Percentiles rank a stretch among this genome's conserved stretches.
Conservation (phyloP, 2,113 vertebrate species). For the Rhodinocichla rosea region DNA sequence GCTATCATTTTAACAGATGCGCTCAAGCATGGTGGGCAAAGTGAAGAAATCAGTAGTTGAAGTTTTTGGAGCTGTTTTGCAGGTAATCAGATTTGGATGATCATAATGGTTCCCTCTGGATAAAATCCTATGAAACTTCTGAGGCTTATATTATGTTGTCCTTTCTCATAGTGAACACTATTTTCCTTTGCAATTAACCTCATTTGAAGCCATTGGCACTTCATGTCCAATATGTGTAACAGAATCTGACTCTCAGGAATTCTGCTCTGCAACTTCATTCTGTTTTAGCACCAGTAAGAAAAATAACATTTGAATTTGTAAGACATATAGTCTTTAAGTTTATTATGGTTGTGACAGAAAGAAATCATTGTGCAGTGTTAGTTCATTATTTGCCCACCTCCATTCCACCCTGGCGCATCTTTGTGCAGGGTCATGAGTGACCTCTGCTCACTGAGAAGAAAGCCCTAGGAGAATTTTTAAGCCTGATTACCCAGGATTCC, state of each 20-base stretch:
- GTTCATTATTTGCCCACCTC: not conserved
- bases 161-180: not conserved
- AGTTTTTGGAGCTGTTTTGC: not conserved
- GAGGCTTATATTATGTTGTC: not conserved
- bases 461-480: not conserved
- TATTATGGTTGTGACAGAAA: not conserved
- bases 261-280: not conserved
- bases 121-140: not conserved
- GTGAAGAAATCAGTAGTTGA: not conserved
- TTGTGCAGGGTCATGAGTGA: not conserved
- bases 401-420: fast-evolving
- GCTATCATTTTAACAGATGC: not conserved
- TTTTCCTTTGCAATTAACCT: not conserved
- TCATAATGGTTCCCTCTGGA: not conserved
- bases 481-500: not conserved
- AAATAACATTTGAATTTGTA: not conserved
- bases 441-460: not conserved
- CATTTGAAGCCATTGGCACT: not conserved
- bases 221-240: not conserved
- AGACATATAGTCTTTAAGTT: not conserved
- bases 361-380: not conserved
- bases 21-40: not conserved
- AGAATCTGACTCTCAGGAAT: not conserved
- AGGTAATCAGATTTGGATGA: not conserved
- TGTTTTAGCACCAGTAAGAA: not conserved